Evolutionary conservation across 2,888 invertebrate genomes (phyloP), one percentile per base, ranked within the genome.

Genomic region (Ormyrus rosae): DNA sequence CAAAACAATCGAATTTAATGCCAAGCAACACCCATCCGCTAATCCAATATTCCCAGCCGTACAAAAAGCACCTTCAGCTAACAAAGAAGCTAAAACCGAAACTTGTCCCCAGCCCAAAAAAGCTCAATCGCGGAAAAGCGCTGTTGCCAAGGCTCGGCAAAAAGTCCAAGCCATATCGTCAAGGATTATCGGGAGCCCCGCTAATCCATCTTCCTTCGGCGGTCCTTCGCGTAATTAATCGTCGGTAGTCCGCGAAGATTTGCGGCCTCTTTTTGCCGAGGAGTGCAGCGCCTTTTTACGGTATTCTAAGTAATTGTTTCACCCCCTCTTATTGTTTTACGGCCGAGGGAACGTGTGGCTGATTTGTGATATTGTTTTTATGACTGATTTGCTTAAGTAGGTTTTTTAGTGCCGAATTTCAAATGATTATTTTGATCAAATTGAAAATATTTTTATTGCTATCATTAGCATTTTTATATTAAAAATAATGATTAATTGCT

Each of bases 181-280:
- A 68, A 51, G 34, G 60, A 67, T 75, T 64, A 69, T 70, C 61
- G 48, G 61, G 6, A 11, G 5, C 56, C 2, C 9, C 5, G 71
- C 51, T 71, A 64, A 82, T 82, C 74, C 68, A 53, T 74, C 71
- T 79, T 76, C 64, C 72, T 71, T 71, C 73, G 64, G 50, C 19
- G 34, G n/a, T 8, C 46, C 60, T 34, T 50, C 53, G 13, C 10
- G 48, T 78, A 80, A 82, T 82, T 78, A 81, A 75, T 72, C 69
- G 78, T 76, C 73, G 75, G 78, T 80, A 83, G 64, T 81, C 70
- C 60, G 19, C 19, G 19, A 70, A 58, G 60, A 58, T 61, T 34
- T 60, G 46, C 64, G 60, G 48, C 19, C 9, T 50, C 46, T 13
- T 51, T 50, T 45, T 46, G 70, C 10, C 19, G 6, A 0, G 8